Conservation (phyloP, 2,888 invertebrate species). For the Harmothoe impar region DNA sequence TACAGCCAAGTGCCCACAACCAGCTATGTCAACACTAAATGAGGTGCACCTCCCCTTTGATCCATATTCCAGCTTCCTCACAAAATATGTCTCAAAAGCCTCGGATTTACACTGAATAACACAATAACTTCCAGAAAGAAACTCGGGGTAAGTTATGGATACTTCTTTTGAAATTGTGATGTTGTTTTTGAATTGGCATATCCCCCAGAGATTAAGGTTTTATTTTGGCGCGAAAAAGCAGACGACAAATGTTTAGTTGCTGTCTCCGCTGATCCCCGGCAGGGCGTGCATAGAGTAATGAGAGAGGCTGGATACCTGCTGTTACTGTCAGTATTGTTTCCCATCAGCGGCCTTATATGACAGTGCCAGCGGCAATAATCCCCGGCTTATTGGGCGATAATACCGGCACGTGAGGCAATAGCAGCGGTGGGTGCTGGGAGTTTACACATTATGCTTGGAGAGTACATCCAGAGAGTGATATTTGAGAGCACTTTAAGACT, state of each 20-base stretch:
- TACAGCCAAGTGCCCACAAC: neutral
- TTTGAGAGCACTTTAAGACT: no score
- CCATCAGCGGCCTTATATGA: neutral
- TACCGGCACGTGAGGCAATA: neutral
- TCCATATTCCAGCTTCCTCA: neutral
- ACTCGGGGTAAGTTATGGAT: neutral
- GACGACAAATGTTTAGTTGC: slow-evolving; percentile 1
- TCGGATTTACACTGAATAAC: neutral
- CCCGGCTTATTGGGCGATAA: neutral
- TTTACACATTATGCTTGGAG: no score
- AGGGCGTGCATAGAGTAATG: neutral
- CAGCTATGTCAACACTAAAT: slow-evolving; percentile 14
- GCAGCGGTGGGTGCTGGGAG: neutral
- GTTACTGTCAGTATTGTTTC: slow-evolving; percentile 17
- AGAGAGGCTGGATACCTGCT: neutral
- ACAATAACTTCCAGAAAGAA: neutral
- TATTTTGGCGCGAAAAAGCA: slow-evolving; percentile 1
- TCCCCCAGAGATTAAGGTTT: neutral
- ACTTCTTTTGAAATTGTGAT: neutral
- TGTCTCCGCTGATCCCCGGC: slow-evolving; percentile 26
- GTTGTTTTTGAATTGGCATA: neutral
- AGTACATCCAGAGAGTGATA: no score
- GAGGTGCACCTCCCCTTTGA: neutral
- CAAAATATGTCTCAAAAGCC: neutral
- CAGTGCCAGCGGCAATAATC: slow-evolving; percentile 22